Percentiles rank a stretch among this genome's conserved stretches.
These are phyloP conservation scores for Mesoclemmys tuberculata DNA, from an alignment of 2,113 vertebrate genomes.

Conservation along the genomic window DNA sequence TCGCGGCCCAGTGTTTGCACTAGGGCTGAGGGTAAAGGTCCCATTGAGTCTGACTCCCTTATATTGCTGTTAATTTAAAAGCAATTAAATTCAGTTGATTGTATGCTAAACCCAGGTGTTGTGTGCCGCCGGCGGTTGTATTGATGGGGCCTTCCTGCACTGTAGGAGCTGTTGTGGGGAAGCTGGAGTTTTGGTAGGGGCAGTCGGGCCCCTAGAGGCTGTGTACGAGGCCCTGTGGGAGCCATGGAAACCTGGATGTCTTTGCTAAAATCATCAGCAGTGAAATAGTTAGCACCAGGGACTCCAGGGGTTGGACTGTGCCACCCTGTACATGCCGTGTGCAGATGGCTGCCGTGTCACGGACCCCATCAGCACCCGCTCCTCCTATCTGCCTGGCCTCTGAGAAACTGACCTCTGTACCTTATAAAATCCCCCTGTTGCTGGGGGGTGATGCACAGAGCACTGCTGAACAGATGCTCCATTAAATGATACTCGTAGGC, in stretches of 20 bases:
- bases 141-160: not conserved
- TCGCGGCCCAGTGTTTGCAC: too few relatives aligned
- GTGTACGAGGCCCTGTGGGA: too few relatives aligned
- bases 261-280: too few relatives aligned
- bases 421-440: not conserved
- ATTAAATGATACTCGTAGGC: not conserved
- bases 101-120: not conserved
- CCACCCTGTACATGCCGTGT: not conserved
- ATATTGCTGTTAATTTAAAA: too few relatives aligned
- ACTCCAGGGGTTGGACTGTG: not conserved
- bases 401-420: not conserved
- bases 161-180: too few relatives aligned
- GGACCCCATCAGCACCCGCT: not conserved
- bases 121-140: too few relatives aligned
- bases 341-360: not conserved
- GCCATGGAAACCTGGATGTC: not conserved
- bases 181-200: not conserved
- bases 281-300: too few relatives aligned
- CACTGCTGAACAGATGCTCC: not conserved
- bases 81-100: too few relatives aligned
- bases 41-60: too few relatives aligned
- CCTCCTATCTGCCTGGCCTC: not conserved
- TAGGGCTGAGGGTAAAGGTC: too few relatives aligned
- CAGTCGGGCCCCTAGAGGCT: too few relatives aligned
- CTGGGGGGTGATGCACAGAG: not conserved